Evolutionary conservation across 2,113 vertebrate genomes (phyloP).

Genomic region (Phrynocephalus versicolor): DNA sequence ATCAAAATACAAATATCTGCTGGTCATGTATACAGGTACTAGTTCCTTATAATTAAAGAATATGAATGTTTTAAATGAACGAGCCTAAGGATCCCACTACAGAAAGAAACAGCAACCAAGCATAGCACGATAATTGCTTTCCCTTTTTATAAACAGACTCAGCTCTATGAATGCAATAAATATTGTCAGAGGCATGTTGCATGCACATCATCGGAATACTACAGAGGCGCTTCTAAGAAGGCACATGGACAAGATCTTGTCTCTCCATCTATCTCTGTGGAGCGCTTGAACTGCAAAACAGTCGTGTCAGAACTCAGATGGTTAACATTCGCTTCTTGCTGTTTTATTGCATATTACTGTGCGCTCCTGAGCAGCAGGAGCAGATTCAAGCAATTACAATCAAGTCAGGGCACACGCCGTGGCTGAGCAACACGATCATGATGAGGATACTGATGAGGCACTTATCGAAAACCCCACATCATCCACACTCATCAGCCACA

Average conservation of each 20-base stretch:
- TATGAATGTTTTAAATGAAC: neutral
- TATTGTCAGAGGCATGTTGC: neutral
- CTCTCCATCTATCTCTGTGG: constrained; percentile 61
- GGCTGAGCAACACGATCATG: constrained; percentile 94
- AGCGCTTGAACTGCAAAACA: constrained; percentile 81
- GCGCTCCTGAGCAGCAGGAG: constrained; percentile 96
- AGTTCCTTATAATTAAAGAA: neutral
- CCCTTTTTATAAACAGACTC: neutral
- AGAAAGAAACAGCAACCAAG: constrained; percentile 12
- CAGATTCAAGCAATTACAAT: constrained; percentile 99
- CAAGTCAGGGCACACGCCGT: constrained; percentile 99
- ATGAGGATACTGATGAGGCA: constrained; percentile 99
- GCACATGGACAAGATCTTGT: constrained; percentile 55
- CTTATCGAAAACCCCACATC: constrained; percentile 95
- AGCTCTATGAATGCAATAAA: neutral
- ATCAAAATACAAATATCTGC: neutral
- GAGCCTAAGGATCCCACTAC: constrained; percentile 25
- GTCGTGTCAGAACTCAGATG: constrained; percentile 85
- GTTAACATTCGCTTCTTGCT: constrained; percentile 91
- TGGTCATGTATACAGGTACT: too few species aligned
- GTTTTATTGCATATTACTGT: constrained; percentile 97
- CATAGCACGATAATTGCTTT: neutral
- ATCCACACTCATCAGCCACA: constrained; percentile 89
- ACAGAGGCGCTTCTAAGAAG: constrained; percentile 58
- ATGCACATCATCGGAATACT: constrained; percentile 40